phyloP scores from a whole-genome alignment of 2,888 invertebrate species.

The Stratiomys singularior region DNA sequence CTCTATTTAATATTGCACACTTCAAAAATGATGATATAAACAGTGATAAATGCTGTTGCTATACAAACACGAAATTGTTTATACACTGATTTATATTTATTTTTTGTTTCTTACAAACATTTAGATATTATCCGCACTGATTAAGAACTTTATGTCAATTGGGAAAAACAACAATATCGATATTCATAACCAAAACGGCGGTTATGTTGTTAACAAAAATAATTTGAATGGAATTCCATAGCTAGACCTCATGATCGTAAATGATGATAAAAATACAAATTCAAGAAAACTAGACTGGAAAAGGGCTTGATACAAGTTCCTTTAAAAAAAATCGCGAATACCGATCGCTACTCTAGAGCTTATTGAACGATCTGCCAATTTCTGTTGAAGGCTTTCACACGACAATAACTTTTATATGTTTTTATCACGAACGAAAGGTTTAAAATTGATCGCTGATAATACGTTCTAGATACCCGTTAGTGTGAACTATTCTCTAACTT shows the following conservation, averaged over 20 bases:
- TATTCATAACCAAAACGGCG: not conserved
- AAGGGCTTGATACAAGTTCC: too few relatives aligned
- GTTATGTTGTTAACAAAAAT: not conserved
- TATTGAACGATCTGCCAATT: not conserved
- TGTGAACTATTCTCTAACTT: not conserved
- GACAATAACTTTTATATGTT: conserved; percentile 3
- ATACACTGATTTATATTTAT: not conserved
- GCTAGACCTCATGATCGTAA: not conserved
- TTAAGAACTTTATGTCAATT: not conserved
- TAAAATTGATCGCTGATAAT: not conserved
- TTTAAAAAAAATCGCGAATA: too few relatives aligned
- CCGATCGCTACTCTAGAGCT: too few relatives aligned
- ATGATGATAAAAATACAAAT: not conserved
- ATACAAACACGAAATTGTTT: not conserved
- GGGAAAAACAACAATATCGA: not conserved
- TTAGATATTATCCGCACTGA: not conserved
- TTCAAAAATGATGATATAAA: too few relatives aligned
- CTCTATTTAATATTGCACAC: not conserved
- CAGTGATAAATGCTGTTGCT: too few relatives aligned
- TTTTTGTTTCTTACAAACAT: not conserved
- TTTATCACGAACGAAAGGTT: not conserved
- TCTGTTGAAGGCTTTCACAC: not conserved
- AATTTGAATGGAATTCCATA: not conserved
- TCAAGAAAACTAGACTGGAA: too few relatives aligned
- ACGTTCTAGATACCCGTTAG: not conserved